phyloP scores from a whole-genome alignment of 2,113 vertebrate species.

The Holacanthus passer region DNA sequence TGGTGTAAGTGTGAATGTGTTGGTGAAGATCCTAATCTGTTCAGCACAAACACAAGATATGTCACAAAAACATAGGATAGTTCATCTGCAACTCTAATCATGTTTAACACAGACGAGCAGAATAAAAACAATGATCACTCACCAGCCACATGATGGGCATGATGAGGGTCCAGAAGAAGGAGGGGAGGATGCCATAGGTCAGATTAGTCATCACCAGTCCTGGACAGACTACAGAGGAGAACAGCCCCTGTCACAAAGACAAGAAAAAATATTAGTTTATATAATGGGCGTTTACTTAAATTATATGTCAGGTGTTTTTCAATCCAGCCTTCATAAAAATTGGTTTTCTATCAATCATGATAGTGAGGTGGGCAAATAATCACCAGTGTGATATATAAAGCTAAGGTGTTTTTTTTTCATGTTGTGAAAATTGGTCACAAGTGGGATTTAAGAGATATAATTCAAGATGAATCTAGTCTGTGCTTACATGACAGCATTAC shows the following conservation, averaged over 20 bases:
- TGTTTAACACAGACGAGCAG: not conserved
- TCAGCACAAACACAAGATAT: not conserved
- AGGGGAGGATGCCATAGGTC: constrained; percentile 91
- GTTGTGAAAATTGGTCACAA: too few species aligned
- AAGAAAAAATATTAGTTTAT: not conserved
- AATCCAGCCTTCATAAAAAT: not conserved
- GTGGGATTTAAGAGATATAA: too few species aligned
- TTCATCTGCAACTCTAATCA: not conserved
- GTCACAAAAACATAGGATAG: not conserved
- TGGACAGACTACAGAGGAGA: constrained; percentile 94
- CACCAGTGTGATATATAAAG: too few species aligned
- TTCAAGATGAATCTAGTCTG: too few species aligned
- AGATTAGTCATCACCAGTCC: constrained; percentile 94
- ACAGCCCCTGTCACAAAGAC: constrained; percentile 87
- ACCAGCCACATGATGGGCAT: constrained; percentile 94
- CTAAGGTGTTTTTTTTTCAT: too few species aligned
- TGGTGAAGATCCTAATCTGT: constrained; percentile 92
- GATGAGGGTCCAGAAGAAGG: constrained; percentile 91
- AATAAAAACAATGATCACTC: constrained; percentile 60
- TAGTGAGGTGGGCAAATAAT: too few species aligned
- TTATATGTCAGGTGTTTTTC: too few species aligned
- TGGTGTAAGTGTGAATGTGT: constrained; percentile 91
- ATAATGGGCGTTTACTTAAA: not conserved
- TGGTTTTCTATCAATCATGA: not conserved
- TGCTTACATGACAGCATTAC: too few species aligned